Evolutionary conservation across 1,140 invertebrate genomes (phyloP), one percentile per base, ranked within the genome.

Genomic region (Battus philenor): DNA sequence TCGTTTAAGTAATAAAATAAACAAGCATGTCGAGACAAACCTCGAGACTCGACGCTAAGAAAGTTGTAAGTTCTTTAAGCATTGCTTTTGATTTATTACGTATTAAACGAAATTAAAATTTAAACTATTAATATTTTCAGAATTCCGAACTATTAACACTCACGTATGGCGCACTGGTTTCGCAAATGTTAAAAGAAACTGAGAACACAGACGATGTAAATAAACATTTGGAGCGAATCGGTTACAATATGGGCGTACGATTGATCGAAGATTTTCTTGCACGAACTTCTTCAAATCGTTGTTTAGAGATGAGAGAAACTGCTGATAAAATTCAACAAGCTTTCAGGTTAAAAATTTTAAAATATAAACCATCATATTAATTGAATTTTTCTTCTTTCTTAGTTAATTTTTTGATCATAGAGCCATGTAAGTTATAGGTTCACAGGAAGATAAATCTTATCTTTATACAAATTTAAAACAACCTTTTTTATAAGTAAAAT

Each of bases 261-360:
- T 86, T 99, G 5, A 98, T 99, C 56, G 98, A 99, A 88, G 98
- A 99, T 75, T 99, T 98, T 68, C 87, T 99, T 9, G 97, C 98
- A 0, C 90, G 97, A 63, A 98, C 97, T 2, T 93, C 93, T 51
- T 93, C 93, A 9, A 93, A 93, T 0, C 87, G 97, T 32, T 99
- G 98, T 85, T 90, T 97, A 69, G 98, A 99, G 82, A 93, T 99
- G 84, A 91, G 95, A 68, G 97, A 99, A 74, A 98, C 97, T 15
- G 97, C 98, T 9, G 98, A 99, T 80, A 97, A 98, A 83, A 95
- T 99, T 51, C 94, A 97, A 79, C 87, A 89, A 50, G 89, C 87
- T 0, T 90, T 90, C 41, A 81, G 76, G 82, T 20, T 20, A 20
- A 20, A 3, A 85, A 59, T 24, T 22, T 29, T 26, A 31, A 8